Percentiles rank a stretch among this genome's conserved stretches.
Evolutionary conservation across 1,140 invertebrate species (phyloP).

Genomic region (Anthonomus grandis): DNA sequence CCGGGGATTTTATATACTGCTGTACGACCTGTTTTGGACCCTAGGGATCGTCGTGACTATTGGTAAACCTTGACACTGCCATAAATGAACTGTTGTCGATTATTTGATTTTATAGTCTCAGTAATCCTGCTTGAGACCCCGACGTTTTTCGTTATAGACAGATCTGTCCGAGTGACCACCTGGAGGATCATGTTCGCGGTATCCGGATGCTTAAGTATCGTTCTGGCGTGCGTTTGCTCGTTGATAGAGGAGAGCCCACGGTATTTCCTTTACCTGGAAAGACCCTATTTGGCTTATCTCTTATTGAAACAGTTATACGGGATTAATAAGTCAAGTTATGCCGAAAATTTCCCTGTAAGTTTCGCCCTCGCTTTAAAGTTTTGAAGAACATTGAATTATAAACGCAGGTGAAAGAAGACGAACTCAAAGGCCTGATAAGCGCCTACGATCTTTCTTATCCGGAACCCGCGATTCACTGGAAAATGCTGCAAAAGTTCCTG

Average conservation of each 20-base stretch:
- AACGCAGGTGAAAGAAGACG: conserved; percentile 11
- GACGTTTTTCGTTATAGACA: neutral
- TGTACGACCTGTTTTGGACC: conserved; percentile 32
- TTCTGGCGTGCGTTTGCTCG: conserved; percentile 34
- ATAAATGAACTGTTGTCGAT: neutral
- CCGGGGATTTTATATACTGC: conserved; percentile 28
- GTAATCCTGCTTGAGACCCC: conserved; percentile 10
- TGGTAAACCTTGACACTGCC: conserved; percentile 5
- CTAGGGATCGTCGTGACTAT: conserved; percentile 28
- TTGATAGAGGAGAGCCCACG: conserved; percentile 39
- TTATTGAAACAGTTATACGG: conserved; percentile 39
- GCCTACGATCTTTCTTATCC: conserved; percentile 7
- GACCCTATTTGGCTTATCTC: conserved; percentile 29
- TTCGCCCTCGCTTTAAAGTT: neutral
- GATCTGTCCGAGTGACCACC: conserved; percentile 8
- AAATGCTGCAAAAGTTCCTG: conserved; percentile 1
- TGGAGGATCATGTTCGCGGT: conserved; percentile 38
- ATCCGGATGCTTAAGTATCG: conserved; percentile 30
- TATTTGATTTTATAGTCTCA: conserved; percentile 8
- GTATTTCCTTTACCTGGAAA: conserved; percentile 30
- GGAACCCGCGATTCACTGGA: neutral
- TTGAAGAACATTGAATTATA: neutral
- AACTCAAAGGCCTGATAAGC: conserved; percentile 15
- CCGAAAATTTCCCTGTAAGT: conserved; percentile 32
- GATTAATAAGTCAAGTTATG: conserved; percentile 41